A percentile compares a stretch with the other conserved stretches of the same genome.
Conservation (phyloP, 2,797 vertebrate species). For the Thripadectes ignobilis region DNA sequence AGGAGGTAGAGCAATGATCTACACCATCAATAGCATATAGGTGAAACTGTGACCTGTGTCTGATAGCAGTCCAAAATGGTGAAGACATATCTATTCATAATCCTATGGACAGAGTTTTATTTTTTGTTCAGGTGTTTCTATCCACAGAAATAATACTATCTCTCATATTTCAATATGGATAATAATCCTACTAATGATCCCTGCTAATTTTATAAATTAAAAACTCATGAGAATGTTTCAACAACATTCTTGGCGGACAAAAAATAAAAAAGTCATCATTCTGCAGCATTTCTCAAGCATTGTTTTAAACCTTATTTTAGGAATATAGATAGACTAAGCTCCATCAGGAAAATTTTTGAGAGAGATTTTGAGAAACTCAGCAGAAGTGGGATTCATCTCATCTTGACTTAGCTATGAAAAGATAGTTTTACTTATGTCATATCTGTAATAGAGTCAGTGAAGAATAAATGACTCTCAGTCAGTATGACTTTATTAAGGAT, state of each 20-base stretch:
- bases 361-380: not conserved
- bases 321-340: not conserved
- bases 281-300: not conserved
- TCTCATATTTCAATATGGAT: not conserved
- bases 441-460: not conserved
- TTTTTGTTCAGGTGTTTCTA: not conserved
- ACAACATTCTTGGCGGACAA: not conserved
- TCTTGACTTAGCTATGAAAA: not conserved
- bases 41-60: not conserved
- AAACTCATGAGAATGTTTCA: not conserved
- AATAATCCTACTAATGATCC: not conserved
- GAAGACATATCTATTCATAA: not conserved
- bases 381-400: not conserved
- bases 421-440: not conserved
- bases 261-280: not conserved
- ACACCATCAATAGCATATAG: accelerated
- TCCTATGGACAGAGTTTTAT: not conserved
- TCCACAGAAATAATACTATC: not conserved
- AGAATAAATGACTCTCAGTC: not conserved
- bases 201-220: not conserved
- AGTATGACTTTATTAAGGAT: not conserved
- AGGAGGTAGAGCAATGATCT: not conserved
- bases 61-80: not conserved
- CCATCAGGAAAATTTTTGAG: not conserved
- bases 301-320: not conserved